Base-by-base conservation (phyloP, 2,888 invertebrate species). In the Drosophila conformis region DNA sequence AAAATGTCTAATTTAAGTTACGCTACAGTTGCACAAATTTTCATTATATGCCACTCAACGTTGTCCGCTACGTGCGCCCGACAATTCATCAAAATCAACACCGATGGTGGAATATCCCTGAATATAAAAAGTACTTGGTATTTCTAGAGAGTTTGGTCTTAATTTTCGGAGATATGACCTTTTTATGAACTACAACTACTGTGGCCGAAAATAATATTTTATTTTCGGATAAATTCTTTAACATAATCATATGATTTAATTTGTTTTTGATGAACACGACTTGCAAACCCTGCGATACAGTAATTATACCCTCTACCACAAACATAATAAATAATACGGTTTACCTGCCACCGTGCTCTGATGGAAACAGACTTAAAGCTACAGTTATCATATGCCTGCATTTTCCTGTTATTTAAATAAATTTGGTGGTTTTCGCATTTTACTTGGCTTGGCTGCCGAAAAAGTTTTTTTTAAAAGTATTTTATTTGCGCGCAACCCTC, bases 391-490 rank as follows among this genome's bases (percentile, higher is more conserved):
- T 69, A 73, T 75, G 78, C 63, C 69, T 69, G 82, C 58, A 68
- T 80, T 86, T 89, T 67, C 52, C 73, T 71, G 89, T 87, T 81
- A 83, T 87, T 85, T 89, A 89, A 85, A 87, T 83, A 78, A 83
- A 70, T 74, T 80, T 66, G 69, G 69, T 59, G 83, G 73, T 29
- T 81, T 80, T 62, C 61, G 42, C 54, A 60, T 66, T 61, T 69
- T 58, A 66, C 76, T 69, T 59, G 64, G 56, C 36, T 58, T 59
- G 58, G 53, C 69, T 63, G 71, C 58, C 71, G 86, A 48, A 66
- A 90, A 87, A 90, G 67, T 90, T 90, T 87, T 83, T 69, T 69
- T 69, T 73, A 73, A 69, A 89, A 90, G 88, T 90, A 90, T 87
- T 87, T 88, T 85, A 88, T 90, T 87, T 90, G 78, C 73, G 71